Conservation (phyloP, 2,113 vertebrate genomes). For the Rhea pennata region DNA sequence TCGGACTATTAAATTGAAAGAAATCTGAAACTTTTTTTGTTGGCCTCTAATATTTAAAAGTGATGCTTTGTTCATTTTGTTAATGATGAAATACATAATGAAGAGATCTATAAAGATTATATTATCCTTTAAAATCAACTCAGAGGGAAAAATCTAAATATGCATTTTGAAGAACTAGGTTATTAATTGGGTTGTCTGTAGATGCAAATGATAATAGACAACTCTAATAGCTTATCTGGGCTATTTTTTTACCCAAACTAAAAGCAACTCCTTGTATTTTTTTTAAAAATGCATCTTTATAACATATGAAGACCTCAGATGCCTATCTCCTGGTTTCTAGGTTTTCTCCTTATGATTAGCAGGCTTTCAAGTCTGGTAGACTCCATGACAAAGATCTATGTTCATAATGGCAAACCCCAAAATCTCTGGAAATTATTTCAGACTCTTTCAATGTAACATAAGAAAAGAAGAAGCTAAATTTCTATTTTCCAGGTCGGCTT, state of each 20-base stretch:
- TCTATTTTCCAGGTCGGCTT: background rate
- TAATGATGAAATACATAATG: background rate
- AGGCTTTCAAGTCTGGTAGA: background rate
- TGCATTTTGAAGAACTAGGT: background rate
- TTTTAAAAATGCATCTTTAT: background rate
- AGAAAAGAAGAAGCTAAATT: background rate
- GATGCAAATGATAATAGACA: background rate
- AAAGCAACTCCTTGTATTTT: background rate
- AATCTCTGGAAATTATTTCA: background rate
- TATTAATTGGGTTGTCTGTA: background rate
- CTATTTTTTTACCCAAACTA: background rate
- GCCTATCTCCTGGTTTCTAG: background rate
- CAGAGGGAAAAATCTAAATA: background rate
- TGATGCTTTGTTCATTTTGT: background rate
- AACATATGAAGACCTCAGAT: background rate
- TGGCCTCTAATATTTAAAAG: background rate
- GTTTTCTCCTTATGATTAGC: background rate
- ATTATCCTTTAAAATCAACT: background rate
- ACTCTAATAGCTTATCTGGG: background rate
- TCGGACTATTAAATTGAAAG: background rate
- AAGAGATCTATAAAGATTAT: background rate
- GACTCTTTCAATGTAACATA: background rate
- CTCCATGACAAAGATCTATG: background rate
- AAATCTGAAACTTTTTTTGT: background rate
- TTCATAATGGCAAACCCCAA: background rate